A percentile compares a stretch with the other conserved stretches of the same genome.
These are phyloP conservation scores for Petroica traversi DNA, from an alignment of 2,113 vertebrate species.

Conservation along the genomic window DNA sequence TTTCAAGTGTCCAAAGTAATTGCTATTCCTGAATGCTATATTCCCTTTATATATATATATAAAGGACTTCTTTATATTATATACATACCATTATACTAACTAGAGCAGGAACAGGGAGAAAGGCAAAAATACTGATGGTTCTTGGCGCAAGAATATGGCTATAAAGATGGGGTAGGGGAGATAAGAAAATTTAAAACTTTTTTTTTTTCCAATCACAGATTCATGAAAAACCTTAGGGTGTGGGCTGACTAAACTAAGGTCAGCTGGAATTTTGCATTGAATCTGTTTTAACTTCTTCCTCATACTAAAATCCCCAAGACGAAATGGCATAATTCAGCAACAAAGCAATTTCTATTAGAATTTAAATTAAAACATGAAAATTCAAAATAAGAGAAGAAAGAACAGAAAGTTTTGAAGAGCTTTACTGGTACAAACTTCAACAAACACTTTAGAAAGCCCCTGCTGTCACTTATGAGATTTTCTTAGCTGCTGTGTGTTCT, in stretches of 20 bases:
- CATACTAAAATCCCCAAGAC: not conserved
- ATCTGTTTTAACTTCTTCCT: not conserved
- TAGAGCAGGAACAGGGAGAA: accelerated
- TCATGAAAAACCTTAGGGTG: not conserved
- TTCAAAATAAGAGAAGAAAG: not conserved
- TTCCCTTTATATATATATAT: too few relatives aligned
- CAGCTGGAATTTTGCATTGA: not conserved
- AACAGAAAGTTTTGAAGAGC: not conserved
- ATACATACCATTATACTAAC: not conserved
- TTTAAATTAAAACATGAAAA: not conserved
- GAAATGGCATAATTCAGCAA: not conserved
- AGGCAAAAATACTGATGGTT: not conserved
- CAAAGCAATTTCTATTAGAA: not conserved
- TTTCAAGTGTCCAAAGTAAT: not conserved
- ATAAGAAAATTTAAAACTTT: not conserved
- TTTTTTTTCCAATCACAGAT: not conserved
- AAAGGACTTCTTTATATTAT: not conserved
- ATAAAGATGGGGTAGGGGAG: not conserved
- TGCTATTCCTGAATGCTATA: not conserved
- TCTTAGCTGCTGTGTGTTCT: not conserved
- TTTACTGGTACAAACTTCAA: not conserved
- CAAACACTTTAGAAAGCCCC: not conserved
- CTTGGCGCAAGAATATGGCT: not conserved
- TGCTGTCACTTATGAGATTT: not conserved
- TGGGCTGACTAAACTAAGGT: not conserved